Evolutionary conservation across 2,888 invertebrate species (phyloP).

Genomic region (Agrochola lychnidis): DNA sequence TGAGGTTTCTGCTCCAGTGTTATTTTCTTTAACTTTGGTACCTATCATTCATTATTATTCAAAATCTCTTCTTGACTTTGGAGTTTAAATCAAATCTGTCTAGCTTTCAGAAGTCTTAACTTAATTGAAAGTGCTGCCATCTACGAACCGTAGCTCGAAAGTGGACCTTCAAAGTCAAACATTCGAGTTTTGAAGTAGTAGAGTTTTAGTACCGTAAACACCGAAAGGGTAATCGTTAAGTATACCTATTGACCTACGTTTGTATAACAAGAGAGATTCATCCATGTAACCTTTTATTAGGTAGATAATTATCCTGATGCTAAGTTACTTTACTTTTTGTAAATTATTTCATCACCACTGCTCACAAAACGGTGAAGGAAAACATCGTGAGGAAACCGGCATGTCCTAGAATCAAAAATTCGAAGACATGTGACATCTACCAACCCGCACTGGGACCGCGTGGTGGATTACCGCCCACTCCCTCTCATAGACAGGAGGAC

Average conservation of each 20-base stretch:
- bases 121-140: conserved; percentile 17
- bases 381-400: no score
- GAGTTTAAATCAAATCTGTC: conserved; percentile 27
- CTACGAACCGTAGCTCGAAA: not conserved
- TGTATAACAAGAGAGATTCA: not conserved
- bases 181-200: conserved; percentile 6
- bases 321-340: no score
- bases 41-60: conserved; percentile 27
- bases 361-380: no score
- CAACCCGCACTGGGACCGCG: no score
- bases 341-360: no score
- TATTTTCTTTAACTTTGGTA: not conserved
- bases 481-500: no score
- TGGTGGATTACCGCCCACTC: no score
- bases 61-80: not conserved
- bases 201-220: not conserved
- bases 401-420: no score
- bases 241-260: not conserved
- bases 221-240: not conserved
- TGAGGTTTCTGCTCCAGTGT: not conserved
- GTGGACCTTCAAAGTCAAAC: not conserved
- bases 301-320: no score
- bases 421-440: no score
- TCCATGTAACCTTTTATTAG: not conserved
- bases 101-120: conserved; percentile 13